Evolutionary conservation across 2,888 invertebrate genomes (phyloP).

Genomic region (Drosophila neotestacea): DNA sequence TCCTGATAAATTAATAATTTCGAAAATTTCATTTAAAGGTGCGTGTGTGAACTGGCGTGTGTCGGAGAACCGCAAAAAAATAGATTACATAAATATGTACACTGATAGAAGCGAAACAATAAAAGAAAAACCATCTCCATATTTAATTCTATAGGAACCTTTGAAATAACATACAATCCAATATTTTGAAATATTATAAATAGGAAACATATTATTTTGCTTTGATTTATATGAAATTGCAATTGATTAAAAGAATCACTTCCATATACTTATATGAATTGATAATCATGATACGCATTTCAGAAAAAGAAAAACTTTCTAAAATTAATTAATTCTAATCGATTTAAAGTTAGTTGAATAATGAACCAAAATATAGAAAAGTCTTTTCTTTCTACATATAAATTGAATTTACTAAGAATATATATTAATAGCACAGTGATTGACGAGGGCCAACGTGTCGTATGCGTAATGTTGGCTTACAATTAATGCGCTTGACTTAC

Average conservation of each 20-base stretch:
- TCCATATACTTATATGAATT: too few species aligned
- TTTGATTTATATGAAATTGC: too few species aligned
- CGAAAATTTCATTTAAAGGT: slow-evolving; percentile 66
- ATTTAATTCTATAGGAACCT: background rate
- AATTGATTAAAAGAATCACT: too few species aligned
- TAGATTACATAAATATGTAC: background rate
- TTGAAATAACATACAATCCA: too few species aligned
- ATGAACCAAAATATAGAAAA: too few species aligned
- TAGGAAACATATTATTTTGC: too few species aligned
- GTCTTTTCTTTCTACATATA: too few species aligned
- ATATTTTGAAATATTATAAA: too few species aligned
- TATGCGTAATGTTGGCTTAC: slow-evolving; percentile 11
- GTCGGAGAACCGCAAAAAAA: slow-evolving; percentile 17
- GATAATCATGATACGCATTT: background rate
- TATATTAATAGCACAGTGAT: background rate
- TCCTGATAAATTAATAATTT: slow-evolving; percentile 73
- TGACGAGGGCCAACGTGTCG: slow-evolving; percentile 4
- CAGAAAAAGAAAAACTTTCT: background rate
- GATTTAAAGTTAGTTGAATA: background rate
- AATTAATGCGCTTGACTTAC: slow-evolving; percentile 86
- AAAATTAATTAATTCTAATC: background rate
- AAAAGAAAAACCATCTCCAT: background rate
- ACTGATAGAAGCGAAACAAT: background rate
- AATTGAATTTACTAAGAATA: too few species aligned
- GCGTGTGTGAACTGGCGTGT: slow-evolving; percentile 46